Evolutionary conservation across 2,888 invertebrate genomes (phyloP).

Genomic region (Hylaea fasciaria): DNA sequence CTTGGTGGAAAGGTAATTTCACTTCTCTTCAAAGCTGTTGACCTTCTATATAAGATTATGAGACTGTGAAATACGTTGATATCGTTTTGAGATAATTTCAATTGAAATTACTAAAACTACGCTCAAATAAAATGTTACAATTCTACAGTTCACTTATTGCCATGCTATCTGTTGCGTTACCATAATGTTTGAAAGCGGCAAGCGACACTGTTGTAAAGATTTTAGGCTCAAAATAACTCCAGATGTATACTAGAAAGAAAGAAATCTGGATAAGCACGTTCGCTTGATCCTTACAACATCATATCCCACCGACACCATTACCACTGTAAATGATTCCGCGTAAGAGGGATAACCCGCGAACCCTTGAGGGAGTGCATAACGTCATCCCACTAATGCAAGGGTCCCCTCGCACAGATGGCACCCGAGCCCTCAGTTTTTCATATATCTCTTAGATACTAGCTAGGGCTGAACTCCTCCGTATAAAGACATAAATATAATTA

Average conservation of each 20-base stretch:
- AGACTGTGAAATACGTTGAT: background rate
- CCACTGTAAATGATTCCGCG: slow-evolving; percentile 67
- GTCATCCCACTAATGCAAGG: slow-evolving; percentile 82
- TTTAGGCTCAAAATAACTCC: too few relatives aligned
- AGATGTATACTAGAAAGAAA: too few relatives aligned
- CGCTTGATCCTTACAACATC: slow-evolving; percentile 29
- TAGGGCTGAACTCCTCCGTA: slow-evolving; percentile 54
- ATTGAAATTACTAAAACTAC: background rate
- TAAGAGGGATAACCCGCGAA: slow-evolving; percentile 75
- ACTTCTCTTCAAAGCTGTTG: slow-evolving; percentile 64
- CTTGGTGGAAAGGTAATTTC: slow-evolving; percentile 52
- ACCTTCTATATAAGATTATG: slow-evolving; percentile 44
- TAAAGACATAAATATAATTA: background rate
- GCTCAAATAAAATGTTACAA: too few relatives aligned
- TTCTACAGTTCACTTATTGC: too few relatives aligned
- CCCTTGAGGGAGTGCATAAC: slow-evolving; percentile 82
- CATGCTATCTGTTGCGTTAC: too few relatives aligned
- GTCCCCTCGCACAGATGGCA: slow-evolving; percentile 80
- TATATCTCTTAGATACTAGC: slow-evolving; percentile 52
- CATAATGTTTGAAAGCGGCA: too few relatives aligned
- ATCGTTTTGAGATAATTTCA: background rate
- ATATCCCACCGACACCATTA: slow-evolving; percentile 20
- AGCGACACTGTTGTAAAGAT: too few relatives aligned
- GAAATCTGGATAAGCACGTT: background rate
- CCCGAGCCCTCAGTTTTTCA: slow-evolving; percentile 76